Conservation (phyloP, 2,797 vertebrate species). For the Rousettus madagascariensis region DNA sequence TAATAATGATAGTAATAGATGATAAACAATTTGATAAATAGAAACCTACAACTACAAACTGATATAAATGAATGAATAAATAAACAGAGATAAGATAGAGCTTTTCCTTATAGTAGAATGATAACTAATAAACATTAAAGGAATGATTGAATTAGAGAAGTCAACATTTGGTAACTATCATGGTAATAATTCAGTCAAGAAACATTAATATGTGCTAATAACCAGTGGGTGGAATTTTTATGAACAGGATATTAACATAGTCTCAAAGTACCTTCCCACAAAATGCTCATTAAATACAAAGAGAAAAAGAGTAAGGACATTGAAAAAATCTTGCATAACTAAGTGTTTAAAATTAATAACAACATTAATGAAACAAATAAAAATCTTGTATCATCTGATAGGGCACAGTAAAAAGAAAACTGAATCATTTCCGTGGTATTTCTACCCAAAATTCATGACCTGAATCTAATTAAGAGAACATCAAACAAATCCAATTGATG, state of each 20-base stretch:
- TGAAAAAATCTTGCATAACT: conserved; percentile 23
- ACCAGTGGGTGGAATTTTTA: neutral
- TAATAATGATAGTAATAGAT: neutral
- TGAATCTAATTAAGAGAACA: neutral
- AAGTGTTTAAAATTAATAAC: neutral
- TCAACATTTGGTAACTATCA: neutral
- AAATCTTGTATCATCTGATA: neutral
- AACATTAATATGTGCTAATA: neutral
- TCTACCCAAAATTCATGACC: neutral
- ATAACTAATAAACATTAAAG: neutral
- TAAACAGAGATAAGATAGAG: neutral
- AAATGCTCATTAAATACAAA: neutral
- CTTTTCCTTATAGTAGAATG: neutral
- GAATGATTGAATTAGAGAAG: neutral
- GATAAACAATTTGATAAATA: neutral
- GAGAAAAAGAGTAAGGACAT: neutral
- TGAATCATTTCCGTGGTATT: neutral
- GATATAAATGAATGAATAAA: neutral
- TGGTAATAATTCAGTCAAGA: neutral
- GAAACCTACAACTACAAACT: neutral
- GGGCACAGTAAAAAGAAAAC: neutral
- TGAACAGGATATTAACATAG: neutral
- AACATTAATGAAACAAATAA: neutral
- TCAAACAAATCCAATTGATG: neutral
- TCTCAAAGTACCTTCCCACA: neutral